Base-by-base conservation (phyloP, 1,140 invertebrate genomes). In the Drosophila pachea region DNA sequence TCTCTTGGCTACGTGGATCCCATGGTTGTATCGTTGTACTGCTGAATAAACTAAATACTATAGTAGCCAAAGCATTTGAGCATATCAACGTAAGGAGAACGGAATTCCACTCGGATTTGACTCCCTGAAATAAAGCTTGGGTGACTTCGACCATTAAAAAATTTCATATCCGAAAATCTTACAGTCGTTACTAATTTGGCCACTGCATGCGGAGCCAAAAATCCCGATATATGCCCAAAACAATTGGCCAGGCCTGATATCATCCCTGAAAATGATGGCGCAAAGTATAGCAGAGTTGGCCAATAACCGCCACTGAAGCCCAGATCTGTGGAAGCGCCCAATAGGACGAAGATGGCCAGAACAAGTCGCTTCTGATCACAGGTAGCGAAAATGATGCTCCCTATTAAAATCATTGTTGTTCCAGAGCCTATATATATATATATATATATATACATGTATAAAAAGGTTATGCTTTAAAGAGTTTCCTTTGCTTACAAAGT, bases 281-380 rank as follows among this genome's bases (percentile, higher is more conserved):
- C 87, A 42, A 89, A 77, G 35, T 83, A 86, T 6, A 89, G 60
- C 11, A 87, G 53, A 33, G 77, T 86, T 5, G 84, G 76, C 87
- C 87, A 89, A 55, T 89, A 89, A 16, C 55, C 72, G 31, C 55
- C 78, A 48, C 74, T 79, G 45, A 89, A 89, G 31, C 66, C 75
- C 49, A 89, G 49, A 60, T 89, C 87, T 1, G 76, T 66, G 9
- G 62, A 50, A 12, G 45, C 38, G n/a, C 86, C 83, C 47, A 89
- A 3, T 4, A 86, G 31, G 2, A 77, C 49, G 31, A 63, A 79
- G 45, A 87, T 74, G 6, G 76, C 0, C 6, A 87, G 45, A 5
- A 89, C 74, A 2, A 89, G 16, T 4, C 36, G 61, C 14, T 62
- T 76, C 38, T 81, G 63, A 0, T 55, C 22, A 31, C 72, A 77